These are phyloP conservation scores for Goniozus legneri DNA, from an alignment of 1,140 invertebrate genomes.

Conservation along the genomic window DNA sequence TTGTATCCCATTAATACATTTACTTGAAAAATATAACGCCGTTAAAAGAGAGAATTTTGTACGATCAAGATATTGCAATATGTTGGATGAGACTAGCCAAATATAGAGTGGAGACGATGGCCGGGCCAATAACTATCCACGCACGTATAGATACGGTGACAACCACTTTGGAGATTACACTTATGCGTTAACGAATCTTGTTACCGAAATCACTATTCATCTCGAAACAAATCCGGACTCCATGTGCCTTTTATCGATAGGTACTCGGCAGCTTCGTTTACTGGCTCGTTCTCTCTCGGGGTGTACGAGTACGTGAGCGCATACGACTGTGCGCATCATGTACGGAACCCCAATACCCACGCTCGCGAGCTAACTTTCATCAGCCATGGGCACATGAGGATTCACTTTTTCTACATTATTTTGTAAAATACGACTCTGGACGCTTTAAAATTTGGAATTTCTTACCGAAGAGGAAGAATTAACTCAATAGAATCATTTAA, in stretches of 20 bases:
- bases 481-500: slow-evolving; percentile 64
- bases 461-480: slow-evolving; percentile 53
- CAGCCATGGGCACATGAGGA: slow-evolving; percentile 7
- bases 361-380: not conserved
- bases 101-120: slow-evolving; percentile 47
- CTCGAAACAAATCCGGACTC: slow-evolving; percentile 47
- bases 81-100: slow-evolving; percentile 50
- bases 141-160: slow-evolving; percentile 34
- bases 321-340: not conserved
- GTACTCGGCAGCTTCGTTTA: slow-evolving; percentile 32
- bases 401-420: slow-evolving; percentile 11
- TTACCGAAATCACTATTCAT: slow-evolving; percentile 42
- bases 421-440: slow-evolving; percentile 23
- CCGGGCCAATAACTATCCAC: slow-evolving; percentile 35
- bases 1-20: slow-evolving; percentile 23
- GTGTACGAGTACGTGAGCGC: slow-evolving; percentile 26
- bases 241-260: slow-evolving; percentile 48
- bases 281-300: slow-evolving; percentile 30
- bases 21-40: slow-evolving; percentile 20
- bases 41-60: slow-evolving; percentile 32
- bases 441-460: slow-evolving; percentile 34
- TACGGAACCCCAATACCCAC: slow-evolving; percentile 10
- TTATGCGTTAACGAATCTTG: slow-evolving; percentile 29
- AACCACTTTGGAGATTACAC: slow-evolving; percentile 33
- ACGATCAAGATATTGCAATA: slow-evolving; percentile 45